Conservation (phyloP, 1,140 invertebrate species). For the Drosophila trapezifrons region DNA sequence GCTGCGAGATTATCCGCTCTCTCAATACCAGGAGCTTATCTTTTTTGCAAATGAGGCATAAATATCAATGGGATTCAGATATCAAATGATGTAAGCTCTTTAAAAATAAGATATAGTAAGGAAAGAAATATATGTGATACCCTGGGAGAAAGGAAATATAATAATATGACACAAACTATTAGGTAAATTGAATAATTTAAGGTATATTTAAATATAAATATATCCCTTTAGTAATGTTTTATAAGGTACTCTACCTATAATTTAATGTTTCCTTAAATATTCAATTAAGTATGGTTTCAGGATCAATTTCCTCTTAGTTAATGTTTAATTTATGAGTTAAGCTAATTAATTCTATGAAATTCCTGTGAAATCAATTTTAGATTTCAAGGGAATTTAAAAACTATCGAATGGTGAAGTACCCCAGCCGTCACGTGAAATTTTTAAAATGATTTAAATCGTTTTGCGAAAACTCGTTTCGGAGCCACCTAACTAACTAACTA, state of each 20-base stretch:
- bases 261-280: background rate
- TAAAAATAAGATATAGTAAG: too few relatives aligned
- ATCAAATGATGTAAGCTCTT: background rate
- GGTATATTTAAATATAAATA: background rate
- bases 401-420: constrained; percentile 8
- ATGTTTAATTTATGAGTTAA: background rate
- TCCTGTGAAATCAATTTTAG: background rate
- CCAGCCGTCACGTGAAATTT: constrained; percentile 22
- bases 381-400: background rate
- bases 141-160: too few relatives aligned
- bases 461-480: constrained; percentile 14
- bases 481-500: background rate
- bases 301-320: background rate
- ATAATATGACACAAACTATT: too few relatives aligned
- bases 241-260: background rate
- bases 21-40: constrained; percentile 25
- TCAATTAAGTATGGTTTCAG: background rate
- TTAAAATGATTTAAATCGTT: constrained; percentile 27
- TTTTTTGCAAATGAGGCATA: background rate
- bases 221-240: background rate
- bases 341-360: constrained; percentile 2
- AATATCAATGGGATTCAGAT: background rate
- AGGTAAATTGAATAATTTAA: background rate
- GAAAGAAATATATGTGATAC: too few relatives aligned
- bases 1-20: constrained; percentile 4